Conservation (phyloP, 2,113 vertebrate genomes). For the Podarcis cretensis region DNA sequence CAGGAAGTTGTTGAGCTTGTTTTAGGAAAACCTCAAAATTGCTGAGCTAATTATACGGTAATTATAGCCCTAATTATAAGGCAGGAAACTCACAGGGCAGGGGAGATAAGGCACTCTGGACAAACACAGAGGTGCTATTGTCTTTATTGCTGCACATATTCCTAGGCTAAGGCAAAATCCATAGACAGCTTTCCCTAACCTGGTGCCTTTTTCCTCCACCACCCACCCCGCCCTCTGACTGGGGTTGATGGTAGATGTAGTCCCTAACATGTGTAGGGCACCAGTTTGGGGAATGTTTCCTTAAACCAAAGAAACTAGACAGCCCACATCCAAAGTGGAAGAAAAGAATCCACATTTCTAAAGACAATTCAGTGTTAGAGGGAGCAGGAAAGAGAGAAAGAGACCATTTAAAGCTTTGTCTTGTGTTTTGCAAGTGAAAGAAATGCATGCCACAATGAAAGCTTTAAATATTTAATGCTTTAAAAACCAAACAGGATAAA, state of each 20-base stretch:
- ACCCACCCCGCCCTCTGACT: too few species aligned
- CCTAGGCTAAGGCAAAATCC: conserved; percentile 2
- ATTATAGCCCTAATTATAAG: too few species aligned
- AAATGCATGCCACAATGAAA: conserved; percentile 36
- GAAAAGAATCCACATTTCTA: neutral
- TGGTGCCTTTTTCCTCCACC: too few species aligned
- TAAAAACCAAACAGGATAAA: conserved; percentile 35
- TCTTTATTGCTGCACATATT: neutral
- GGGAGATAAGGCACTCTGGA: neutral
- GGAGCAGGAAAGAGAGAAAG: neutral
- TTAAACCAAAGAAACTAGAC: neutral
- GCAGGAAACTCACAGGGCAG: neutral
- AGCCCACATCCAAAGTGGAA: conserved; percentile 22
- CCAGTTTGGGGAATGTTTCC: too few species aligned
- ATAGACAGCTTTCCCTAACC: neutral
- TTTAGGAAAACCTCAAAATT: too few species aligned
- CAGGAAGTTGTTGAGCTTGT: too few species aligned
- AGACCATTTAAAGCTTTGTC: neutral
- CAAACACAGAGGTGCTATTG: neutral
- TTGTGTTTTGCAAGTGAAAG: conserved; percentile 24
- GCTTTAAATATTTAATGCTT: conserved; percentile 53
- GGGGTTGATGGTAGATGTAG: too few species aligned
- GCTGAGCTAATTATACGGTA: too few species aligned
- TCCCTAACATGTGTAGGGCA: too few species aligned
- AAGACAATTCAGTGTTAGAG: conserved; percentile 24